Evolutionary conservation across 2,113 vertebrate genomes (phyloP).

Genomic region (Todiramphus chloris): DNA sequence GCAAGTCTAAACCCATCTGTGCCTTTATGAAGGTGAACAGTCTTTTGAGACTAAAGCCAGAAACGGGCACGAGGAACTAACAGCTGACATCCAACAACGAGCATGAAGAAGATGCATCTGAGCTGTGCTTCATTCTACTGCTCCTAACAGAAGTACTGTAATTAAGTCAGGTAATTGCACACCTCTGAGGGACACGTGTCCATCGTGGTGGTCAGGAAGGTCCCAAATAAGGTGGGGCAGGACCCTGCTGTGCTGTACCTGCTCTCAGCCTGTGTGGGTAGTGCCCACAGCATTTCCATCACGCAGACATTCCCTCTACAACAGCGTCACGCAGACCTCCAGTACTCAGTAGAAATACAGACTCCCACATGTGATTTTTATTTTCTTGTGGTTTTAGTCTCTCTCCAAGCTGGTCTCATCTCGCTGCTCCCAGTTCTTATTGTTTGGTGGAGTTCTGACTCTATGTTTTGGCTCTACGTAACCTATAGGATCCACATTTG

Average conservation of each 20-base stretch:
- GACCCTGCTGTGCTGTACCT: background rate
- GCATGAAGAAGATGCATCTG: background rate
- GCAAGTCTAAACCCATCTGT: background rate
- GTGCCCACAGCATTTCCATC: background rate
- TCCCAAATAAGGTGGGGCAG: background rate
- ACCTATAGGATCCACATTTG: background rate
- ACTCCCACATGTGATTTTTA: background rate
- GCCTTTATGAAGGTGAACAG: background rate
- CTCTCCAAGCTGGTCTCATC: background rate
- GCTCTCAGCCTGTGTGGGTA: background rate
- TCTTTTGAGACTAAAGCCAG: background rate
- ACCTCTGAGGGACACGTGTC: background rate
- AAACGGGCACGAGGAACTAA: background rate
- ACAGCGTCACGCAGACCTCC: background rate
- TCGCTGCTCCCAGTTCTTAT: background rate
- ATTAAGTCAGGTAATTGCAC: background rate
- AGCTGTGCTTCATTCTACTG: background rate
- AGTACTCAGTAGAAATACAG: background rate
- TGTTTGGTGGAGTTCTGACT: background rate
- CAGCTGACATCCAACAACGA: background rate
- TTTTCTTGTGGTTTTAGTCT: background rate
- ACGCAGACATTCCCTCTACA: background rate
- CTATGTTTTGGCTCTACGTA: fast-evolving
- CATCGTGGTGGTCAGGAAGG: background rate
- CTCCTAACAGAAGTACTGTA: background rate